phyloP scores from a whole-genome alignment of 2,113 vertebrate genomes.

The Hemiprocne comata region DNA sequence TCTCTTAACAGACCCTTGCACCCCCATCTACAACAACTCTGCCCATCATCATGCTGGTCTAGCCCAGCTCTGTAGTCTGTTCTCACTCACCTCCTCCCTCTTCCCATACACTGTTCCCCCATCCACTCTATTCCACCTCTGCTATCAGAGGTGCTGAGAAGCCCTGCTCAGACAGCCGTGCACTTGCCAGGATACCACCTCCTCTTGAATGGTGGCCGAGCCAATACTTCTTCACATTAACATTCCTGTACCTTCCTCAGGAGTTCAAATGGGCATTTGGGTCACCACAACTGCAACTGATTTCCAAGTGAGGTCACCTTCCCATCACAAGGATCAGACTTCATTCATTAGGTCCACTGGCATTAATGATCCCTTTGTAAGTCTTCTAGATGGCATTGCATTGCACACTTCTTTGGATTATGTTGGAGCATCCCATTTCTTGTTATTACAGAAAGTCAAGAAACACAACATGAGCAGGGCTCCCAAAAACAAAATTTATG shows the following conservation, averaged over 20 bases:
- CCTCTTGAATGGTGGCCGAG: not conserved
- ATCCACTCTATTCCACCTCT: not conserved
- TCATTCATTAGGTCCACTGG: not conserved
- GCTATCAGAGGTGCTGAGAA: fast-evolving
- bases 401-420: not conserved
- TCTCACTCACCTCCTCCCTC: not conserved
- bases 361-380: not conserved
- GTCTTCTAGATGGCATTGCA: not conserved
- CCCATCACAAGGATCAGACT: not conserved
- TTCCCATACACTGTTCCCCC: not conserved
- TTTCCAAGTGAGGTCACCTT: not conserved
- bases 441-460: slow-evolving; percentile 27
- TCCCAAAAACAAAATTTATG: slow-evolving; percentile 59
- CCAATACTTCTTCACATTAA: not conserved
- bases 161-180: not conserved
- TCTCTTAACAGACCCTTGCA: not conserved
- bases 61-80: not conserved
- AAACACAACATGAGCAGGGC: slow-evolving; percentile 25
- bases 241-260: not conserved
- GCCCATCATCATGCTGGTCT: not conserved
- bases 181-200: not conserved
- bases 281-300: not conserved
- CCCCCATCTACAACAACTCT: not conserved
- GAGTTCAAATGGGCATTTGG: not conserved
- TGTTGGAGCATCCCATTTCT: slow-evolving; percentile 8